Percentiles rank a stretch among this genome's conserved stretches.
Evolutionary conservation across 2,888 invertebrate species (phyloP).

Genomic region (Apotomis capreana): DNA sequence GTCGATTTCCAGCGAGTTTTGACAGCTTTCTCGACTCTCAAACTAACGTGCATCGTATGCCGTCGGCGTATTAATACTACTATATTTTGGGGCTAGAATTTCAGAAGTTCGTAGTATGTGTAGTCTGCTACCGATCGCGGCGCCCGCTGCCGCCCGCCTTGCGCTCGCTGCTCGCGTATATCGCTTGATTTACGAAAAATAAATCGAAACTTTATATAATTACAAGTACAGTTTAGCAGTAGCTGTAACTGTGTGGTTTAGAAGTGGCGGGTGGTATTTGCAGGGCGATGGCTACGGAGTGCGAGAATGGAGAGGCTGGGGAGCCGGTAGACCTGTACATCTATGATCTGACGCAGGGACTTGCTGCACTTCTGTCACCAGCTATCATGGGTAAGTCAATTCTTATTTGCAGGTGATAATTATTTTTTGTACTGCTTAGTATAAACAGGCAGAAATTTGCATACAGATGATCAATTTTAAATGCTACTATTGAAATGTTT

Average conservation of each 20-base stretch:
- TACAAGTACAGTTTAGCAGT: background rate
- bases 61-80: slow-evolving; percentile 35
- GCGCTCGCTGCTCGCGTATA: slow-evolving; percentile 9
- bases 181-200: slow-evolving; percentile 10
- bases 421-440: no score
- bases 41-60: slow-evolving; percentile 23
- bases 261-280: slow-evolving; percentile 7
- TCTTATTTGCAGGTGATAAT: background rate
- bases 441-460: no score
- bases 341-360: slow-evolving; percentile 92
- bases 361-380: slow-evolving; percentile 90
- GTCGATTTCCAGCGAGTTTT: slow-evolving; percentile 16
- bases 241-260: slow-evolving; percentile 10
- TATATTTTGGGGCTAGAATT: slow-evolving; percentile 36
- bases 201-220: background rate
- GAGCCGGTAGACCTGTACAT: slow-evolving; percentile 89
- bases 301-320: slow-evolving; percentile 50
- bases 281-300: slow-evolving; percentile 61
- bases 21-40: slow-evolving; percentile 2
- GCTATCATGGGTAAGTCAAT: slow-evolving; percentile 87
- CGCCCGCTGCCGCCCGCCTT: slow-evolving; percentile 28
- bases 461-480: no score
- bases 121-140: slow-evolving; percentile 35
- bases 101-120: slow-evolving; percentile 31
- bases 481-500: no score